Percentiles rank a stretch among this genome's conserved stretches.
phyloP scores from a whole-genome alignment of 2,797 vertebrate species.

The Thalassophryne amazonica region DNA sequence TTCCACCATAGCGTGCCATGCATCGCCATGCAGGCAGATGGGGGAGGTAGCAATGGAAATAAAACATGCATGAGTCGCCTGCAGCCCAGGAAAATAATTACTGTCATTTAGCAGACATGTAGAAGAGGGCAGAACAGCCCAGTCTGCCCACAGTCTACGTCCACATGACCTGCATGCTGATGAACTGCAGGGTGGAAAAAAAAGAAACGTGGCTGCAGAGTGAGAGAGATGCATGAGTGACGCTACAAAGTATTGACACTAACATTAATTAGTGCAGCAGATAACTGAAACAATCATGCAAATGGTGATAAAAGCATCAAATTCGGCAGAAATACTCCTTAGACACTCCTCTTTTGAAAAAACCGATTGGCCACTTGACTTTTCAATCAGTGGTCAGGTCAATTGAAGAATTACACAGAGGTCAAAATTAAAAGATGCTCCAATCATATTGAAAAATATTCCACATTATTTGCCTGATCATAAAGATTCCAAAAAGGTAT shows the following conservation, averaged over 20 bases:
- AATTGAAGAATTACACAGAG: no score
- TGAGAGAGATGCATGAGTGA: conserved; percentile 28
- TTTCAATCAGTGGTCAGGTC: no score
- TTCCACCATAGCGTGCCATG: conserved; percentile 47
- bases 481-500: no score
- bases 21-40: conserved; percentile 67
- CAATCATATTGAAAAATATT: no score
- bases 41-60: conserved; percentile 74
- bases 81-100: conserved; percentile 80
- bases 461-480: no score
- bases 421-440: no score
- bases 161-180: conserved; percentile 67
- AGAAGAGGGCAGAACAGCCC: conserved; percentile 62
- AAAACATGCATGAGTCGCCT: conserved; percentile 79
- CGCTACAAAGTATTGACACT: conserved; percentile 22
- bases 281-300: no score
- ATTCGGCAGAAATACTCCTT: no score
- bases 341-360: no score
- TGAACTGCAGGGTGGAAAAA: conserved; percentile 49
- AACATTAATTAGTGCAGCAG: no score
- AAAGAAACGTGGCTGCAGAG: conserved; percentile 25
- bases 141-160: conserved; percentile 59
- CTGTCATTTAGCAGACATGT: conserved; percentile 80
- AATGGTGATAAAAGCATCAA: no score
- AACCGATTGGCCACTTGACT: no score